Evolutionary conservation across 2,797 vertebrate genomes (phyloP).

Genomic region (Orestias chungarensis): DNA sequence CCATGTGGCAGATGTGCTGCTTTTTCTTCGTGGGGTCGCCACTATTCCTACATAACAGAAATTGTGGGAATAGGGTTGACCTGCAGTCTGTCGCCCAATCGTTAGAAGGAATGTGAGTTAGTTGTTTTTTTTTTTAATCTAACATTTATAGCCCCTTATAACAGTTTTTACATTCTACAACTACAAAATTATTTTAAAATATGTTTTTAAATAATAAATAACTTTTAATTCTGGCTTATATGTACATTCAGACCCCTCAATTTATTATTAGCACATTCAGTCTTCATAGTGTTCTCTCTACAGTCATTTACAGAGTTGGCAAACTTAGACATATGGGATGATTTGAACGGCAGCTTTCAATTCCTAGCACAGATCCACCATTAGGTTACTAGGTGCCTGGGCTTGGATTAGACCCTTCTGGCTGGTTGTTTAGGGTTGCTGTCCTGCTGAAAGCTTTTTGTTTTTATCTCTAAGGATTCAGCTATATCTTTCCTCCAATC

Average conservation of each 20-base stretch:
- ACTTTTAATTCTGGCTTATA: not conserved
- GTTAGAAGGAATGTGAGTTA: not conserved
- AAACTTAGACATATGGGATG: not conserved
- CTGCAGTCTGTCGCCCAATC: not conserved
- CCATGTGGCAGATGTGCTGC: constrained; percentile 99
- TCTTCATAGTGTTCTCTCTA: not conserved
- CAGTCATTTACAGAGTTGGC: not conserved
- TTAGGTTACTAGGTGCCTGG: not conserved
- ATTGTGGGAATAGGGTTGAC: not conserved
- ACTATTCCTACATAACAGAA: constrained; percentile 81
- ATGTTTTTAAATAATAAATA: too few species aligned
- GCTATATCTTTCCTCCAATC: not conserved
- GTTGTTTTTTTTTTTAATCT: too few species aligned
- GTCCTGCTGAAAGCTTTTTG: not conserved
- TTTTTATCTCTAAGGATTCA: too few species aligned
- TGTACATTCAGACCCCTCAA: not conserved
- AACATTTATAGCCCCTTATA: not conserved
- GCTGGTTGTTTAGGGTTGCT: not conserved
- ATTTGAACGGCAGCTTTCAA: not conserved
- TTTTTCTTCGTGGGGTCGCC: constrained; percentile 98
- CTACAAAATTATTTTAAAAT: too few species aligned
- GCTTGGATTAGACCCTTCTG: not conserved
- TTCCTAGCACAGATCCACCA: not conserved
- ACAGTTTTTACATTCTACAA: not conserved
- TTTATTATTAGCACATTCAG: not conserved